phyloP scores from a whole-genome alignment of 1,140 invertebrate genomes.

The Conopomorpha cramerella region DNA sequence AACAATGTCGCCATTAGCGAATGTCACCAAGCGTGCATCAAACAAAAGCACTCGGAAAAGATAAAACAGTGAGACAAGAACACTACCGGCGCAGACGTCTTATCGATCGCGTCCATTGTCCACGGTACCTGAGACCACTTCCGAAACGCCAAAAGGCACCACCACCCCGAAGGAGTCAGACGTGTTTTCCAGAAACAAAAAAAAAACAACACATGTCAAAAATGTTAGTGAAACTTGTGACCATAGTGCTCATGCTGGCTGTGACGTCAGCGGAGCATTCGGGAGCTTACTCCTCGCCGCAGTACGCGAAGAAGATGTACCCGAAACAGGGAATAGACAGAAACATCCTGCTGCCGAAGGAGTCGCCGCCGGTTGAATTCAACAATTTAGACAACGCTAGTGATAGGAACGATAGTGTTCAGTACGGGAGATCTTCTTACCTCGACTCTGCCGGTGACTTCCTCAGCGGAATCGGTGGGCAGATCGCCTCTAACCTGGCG shows the following conservation, averaged over 20 bases:
- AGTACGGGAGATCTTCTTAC: conserved; percentile 44
- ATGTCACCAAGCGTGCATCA: conserved; percentile 50
- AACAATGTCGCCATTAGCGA: conserved; percentile 42
- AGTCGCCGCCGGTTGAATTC: conserved; percentile 22
- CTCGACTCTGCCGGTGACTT: conserved; percentile 56
- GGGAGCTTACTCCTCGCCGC: conserved; percentile 53
- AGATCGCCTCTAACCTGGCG: conserved; percentile 66
- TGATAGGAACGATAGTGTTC: conserved; percentile 27
- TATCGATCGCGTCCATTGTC: conserved; percentile 20
- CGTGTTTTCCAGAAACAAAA: too few relatives aligned
- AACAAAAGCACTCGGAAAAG: conserved; percentile 46
- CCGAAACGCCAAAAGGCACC: conserved; percentile 10
- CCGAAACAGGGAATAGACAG: conserved; percentile 32
- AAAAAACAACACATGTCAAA: too few relatives aligned
- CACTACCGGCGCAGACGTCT: conserved; percentile 13
- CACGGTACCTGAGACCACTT: conserved; percentile 28
- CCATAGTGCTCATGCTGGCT: conserved; percentile 13
- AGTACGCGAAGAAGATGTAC: conserved; percentile 54
- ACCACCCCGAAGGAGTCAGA: too few relatives aligned
- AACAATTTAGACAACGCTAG: conserved; percentile 23
- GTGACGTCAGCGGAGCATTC: conserved; percentile 31
- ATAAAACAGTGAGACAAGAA: conserved; percentile 36
- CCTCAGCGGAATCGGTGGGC: conserved; percentile 55
- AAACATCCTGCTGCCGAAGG: conserved; percentile 26
- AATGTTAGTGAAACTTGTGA: too few relatives aligned